Percentiles rank a stretch among this genome's conserved stretches.
These are phyloP conservation scores for Napeogenes inachia DNA, from an alignment of 2,888 invertebrate genomes.

Conservation along the genomic window DNA sequence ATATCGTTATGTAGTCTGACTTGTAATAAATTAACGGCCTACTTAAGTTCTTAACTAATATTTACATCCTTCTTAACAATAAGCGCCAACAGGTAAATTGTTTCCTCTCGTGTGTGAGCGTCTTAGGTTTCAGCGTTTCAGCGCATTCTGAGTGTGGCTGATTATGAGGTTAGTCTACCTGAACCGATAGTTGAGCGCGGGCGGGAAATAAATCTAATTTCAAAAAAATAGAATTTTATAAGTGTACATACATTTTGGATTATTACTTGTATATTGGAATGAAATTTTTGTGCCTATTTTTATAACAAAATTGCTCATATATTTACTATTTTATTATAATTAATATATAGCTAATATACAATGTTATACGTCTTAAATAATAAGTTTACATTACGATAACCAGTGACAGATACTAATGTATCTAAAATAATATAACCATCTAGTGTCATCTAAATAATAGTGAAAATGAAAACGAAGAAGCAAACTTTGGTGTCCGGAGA, in stretches of 20 bases:
- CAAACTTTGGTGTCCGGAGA: constrained; percentile 62
- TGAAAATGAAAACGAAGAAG: constrained; percentile 55
- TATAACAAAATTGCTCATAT: too few species aligned
- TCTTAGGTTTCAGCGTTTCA: constrained; percentile 46
- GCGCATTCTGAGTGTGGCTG: constrained; percentile 28
- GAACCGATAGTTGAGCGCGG: constrained; percentile 25
- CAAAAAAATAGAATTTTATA: too few species aligned
- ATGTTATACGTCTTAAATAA: neutral
- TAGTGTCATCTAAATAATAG: constrained; percentile 6
- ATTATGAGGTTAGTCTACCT: constrained; percentile 35
- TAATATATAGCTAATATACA: neutral
- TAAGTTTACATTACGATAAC: too few species aligned
- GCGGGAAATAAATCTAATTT: constrained; percentile 7
- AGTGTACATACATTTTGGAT: too few species aligned
- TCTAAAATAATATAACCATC: neutral
- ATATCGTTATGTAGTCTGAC: too few species aligned
- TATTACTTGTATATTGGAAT: too few species aligned
- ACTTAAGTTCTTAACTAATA: too few species aligned
- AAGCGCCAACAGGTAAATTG: constrained; percentile 17
- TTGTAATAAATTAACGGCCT: too few species aligned
- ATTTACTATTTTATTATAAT: too few species aligned
- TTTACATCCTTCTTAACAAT: too few species aligned
- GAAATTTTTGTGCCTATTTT: too few species aligned
- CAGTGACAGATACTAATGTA: neutral
- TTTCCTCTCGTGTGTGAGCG: constrained; percentile 33